Evolutionary conservation across 1,140 invertebrate genomes (phyloP).

Genomic region (Drosophila orosa): DNA sequence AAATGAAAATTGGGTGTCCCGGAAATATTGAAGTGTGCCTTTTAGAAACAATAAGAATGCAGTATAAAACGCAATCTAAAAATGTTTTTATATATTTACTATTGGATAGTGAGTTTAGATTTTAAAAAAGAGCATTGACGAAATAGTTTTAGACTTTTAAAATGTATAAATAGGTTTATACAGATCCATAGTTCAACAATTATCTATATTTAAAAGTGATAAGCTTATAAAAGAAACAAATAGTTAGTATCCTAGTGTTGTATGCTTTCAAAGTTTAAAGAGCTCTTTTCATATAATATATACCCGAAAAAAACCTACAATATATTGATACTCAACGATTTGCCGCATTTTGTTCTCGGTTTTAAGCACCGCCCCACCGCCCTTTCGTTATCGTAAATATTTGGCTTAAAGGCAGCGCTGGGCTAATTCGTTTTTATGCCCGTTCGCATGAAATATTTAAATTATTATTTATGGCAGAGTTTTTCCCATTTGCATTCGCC

Average conservation of each 20-base stretch:
- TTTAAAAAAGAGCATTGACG: not conserved
- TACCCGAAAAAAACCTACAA: not conserved
- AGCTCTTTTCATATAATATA: not conserved
- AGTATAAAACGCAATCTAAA: not conserved
- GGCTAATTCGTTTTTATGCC: slow-evolving; percentile 75
- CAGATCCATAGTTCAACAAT: no score
- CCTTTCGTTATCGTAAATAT: slow-evolving; percentile 44
- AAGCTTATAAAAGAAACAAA: not conserved
- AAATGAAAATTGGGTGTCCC: no score
- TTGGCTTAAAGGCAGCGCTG: slow-evolving; percentile 60
- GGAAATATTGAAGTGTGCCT: not conserved
- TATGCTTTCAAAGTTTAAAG: not conserved
- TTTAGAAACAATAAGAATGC: not conserved
- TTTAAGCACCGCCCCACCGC: not conserved
- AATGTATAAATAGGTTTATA: no score
- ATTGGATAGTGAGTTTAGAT: no score
- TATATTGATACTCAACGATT: not conserved
- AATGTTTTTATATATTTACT: not conserved
- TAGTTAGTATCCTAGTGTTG: not conserved
- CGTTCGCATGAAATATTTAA: slow-evolving; percentile 63
- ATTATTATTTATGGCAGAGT: slow-evolving; percentile 77
- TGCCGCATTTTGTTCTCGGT: not conserved
- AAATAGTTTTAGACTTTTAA: no score
- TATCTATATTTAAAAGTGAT: no score
- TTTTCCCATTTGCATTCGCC: slow-evolving; percentile 63